Base-by-base conservation (phyloP, 2,797 vertebrate species). In the Discoglossus pictus region DNA sequence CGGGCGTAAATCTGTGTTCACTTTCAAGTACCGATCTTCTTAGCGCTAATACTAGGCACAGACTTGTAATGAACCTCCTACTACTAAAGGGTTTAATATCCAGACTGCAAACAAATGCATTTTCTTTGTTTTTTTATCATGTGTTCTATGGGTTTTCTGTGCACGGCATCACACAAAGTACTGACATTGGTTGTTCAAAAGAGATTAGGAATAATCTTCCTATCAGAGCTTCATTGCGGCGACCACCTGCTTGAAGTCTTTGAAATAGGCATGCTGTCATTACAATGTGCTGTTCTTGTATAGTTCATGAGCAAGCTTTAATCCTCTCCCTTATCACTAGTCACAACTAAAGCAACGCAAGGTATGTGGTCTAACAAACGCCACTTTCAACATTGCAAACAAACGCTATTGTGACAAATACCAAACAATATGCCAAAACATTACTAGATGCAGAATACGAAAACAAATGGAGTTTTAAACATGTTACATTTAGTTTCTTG, bases 131-230 rank as follows among this genome's bases (percentile, higher is more conserved):
- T 81, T 79, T 55, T 75, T 53, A 56, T 73, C 74, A 70, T 48
- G 55, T 62, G 76, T 65, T 56, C 74, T 47, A 38, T 44, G 55
- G 61, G 23, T 69, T 71, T 73, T 74, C 70, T 25, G 6, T 35
- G 72, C 68, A 61, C 68, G 56, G 24, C 25, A 34, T 38, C 68
- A 67, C 62, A 75, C 77, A 81, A 78, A 76, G 35, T 68, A 63
- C 74, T 74, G 74, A 75, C 81, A 78, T 74, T 80, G 76, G 77
- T 84, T 69, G 60, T 83, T 74, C 71, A 76, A 82, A 84, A 79
- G 78, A 84, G 83, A 84, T 86, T 80, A 83, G 35, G 74, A 75
- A 52, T 80, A 80, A 86, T 78, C 78, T 73, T 60, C 43, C 77
- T 68, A 7, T 51, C 38, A 5, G 54, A 63, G 72, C 61, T 55